Evolutionary conservation across 2,113 vertebrate genomes (phyloP).

Genomic region (Menidia beryllina): DNA sequence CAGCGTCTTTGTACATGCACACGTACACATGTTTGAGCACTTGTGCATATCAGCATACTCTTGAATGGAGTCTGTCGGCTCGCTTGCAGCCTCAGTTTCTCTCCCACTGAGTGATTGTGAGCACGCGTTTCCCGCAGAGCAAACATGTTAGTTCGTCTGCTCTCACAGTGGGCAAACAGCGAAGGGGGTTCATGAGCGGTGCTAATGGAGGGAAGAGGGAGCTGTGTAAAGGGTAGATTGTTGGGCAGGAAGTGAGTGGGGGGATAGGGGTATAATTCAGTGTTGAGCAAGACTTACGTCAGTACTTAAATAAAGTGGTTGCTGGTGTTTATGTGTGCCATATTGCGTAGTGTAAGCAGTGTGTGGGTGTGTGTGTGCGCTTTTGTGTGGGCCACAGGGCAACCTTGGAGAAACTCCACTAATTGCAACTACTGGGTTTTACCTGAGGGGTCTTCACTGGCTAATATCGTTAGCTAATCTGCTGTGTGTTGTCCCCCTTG

Average conservation of each 20-base stretch:
- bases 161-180: slow-evolving; percentile 75
- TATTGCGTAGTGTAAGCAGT: slow-evolving; percentile 6
- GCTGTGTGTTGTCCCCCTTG: slow-evolving; percentile 80
- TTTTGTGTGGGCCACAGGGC: slow-evolving; percentile 64
- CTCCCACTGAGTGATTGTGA: slow-evolving; percentile 56
- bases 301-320: slow-evolving; percentile 49
- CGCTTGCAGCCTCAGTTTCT: slow-evolving; percentile 35
- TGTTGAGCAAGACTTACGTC: slow-evolving; percentile 33
- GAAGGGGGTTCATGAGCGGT: slow-evolving; percentile 63
- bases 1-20: slow-evolving; percentile 40
- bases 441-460: slow-evolving; percentile 72
- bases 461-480: slow-evolving; percentile 86
- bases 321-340: slow-evolving; percentile 29
- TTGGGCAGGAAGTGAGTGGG: slow-evolving; percentile 16
- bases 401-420: slow-evolving; percentile 75
- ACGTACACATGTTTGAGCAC: slow-evolving; percentile 30
- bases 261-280: slow-evolving; percentile 39
- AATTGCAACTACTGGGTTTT: slow-evolving; percentile 85
- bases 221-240: slow-evolving; percentile 32
- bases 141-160: slow-evolving; percentile 78
- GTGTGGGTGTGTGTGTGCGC: slow-evolving; percentile 9
- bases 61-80: slow-evolving; percentile 47
- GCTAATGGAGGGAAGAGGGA: slow-evolving; percentile 63
- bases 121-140: slow-evolving; percentile 67
- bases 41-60: slow-evolving; percentile 52